These are phyloP conservation scores for Megalopta genalis DNA, from an alignment of 1,140 invertebrate species.

Conservation along the genomic window DNA sequence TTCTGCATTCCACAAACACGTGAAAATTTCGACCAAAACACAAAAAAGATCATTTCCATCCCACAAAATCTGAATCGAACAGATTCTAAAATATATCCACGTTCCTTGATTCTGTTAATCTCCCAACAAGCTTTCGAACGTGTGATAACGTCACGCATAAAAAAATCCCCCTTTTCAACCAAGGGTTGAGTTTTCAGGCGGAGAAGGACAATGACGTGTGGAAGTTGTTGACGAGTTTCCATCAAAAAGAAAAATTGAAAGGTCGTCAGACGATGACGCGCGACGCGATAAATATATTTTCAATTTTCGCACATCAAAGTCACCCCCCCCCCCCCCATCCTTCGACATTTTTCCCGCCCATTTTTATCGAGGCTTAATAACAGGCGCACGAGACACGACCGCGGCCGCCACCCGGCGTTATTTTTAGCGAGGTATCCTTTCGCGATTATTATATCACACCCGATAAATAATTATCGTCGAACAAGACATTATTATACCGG, in stretches of 20 bases:
- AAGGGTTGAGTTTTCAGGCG: no score
- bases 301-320: no score
- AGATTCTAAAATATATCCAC: no score
- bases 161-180: no score
- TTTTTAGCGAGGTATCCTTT: constrained; percentile 11
- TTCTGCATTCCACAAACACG: no score
- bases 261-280: neutral
- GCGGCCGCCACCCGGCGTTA: neutral
- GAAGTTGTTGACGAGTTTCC: neutral
- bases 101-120: no score
- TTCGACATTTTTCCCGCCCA: constrained; percentile 10
- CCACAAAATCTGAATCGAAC: no score
- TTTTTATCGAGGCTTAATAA: constrained; percentile 34
- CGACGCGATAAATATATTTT: no score
- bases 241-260: constrained; percentile 4
- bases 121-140: no score
- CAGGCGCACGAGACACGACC: constrained; percentile 4
- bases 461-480: constrained; percentile 36
- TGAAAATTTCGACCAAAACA: no score
- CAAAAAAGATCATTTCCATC: no score
- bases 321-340: neutral
- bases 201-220: neutral
- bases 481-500: constrained; percentile 7
- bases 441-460: constrained; percentile 40
- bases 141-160: no score